These are phyloP conservation scores for Prinia subflava DNA, from an alignment of 2,113 vertebrate species.

Conservation along the genomic window DNA sequence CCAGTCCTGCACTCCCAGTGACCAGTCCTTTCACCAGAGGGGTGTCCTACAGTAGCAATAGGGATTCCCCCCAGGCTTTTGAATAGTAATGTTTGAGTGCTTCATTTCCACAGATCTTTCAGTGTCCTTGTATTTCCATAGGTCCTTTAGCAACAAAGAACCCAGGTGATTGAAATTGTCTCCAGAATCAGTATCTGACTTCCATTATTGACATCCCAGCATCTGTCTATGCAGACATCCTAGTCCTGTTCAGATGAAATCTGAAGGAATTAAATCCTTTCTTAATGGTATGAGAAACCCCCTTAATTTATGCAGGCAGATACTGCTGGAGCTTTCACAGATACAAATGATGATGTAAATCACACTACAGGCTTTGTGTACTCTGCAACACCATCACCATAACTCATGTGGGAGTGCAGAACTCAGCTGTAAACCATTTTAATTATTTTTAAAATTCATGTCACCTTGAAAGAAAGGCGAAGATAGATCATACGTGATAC, in stretches of 20 bases:
- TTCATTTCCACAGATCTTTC: not conserved
- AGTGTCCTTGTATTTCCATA: not conserved
- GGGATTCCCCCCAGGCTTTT: not conserved
- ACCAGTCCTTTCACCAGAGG: fast-evolving
- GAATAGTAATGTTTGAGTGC: not conserved
- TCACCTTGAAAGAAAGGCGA: not conserved
- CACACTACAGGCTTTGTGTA: not conserved
- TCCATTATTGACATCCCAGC: not conserved
- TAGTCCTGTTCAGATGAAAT: not conserved
- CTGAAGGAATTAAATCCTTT: not conserved
- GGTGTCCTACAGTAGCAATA: not conserved
- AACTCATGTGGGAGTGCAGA: not conserved
- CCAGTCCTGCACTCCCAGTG: not conserved
- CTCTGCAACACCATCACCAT: not conserved
- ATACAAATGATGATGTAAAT: not conserved
- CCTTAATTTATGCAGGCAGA: not conserved
- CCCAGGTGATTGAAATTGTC: not conserved
- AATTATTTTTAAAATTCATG: not conserved
- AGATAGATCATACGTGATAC: not conserved
- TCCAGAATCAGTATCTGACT: not conserved
- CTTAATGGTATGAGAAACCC: not conserved
- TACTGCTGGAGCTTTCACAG: not conserved
- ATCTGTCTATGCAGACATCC: not conserved
- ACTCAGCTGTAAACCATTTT: not conserved
- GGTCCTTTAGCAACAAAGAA: not conserved